A percentile compares a stretch with the other conserved stretches of the same genome.
phyloP scores from a whole-genome alignment of 2,888 invertebrate species.

The Pterostichus niger region DNA sequence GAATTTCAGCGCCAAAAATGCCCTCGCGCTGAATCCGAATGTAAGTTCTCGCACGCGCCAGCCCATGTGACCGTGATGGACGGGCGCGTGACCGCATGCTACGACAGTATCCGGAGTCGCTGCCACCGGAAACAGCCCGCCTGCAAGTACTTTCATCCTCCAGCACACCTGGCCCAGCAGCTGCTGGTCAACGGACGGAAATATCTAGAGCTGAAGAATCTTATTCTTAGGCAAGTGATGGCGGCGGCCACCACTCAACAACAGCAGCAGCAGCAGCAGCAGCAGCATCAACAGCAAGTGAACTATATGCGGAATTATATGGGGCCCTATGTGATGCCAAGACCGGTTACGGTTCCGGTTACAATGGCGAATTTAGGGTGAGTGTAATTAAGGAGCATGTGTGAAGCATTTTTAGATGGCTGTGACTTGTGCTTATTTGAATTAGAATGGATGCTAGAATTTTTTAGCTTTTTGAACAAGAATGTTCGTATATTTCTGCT shows the following conservation, averaged over 20 bases:
- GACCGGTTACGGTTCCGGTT: slow-evolving; percentile 11
- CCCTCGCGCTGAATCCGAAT: slow-evolving; percentile 38
- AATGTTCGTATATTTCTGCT: too few species aligned
- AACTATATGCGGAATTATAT: slow-evolving; percentile 19
- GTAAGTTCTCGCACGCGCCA: slow-evolving; percentile 36
- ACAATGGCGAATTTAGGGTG: slow-evolving; percentile 4
- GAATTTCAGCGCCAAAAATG: slow-evolving; percentile 42
- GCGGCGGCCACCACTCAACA: background rate
- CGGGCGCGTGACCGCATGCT: slow-evolving; percentile 47
- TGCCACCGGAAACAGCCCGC: slow-evolving; percentile 35
- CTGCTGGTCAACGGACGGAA: slow-evolving; percentile 47
- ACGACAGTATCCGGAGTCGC: slow-evolving; percentile 44
- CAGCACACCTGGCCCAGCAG: slow-evolving; percentile 24
- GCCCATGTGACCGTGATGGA: slow-evolving; percentile 11
- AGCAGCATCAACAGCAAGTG: background rate
- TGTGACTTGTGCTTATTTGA: too few species aligned
- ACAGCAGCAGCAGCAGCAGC: background rate
- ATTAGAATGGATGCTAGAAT: background rate
- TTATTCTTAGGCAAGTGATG: slow-evolving; percentile 20
- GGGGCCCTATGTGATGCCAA: background rate
- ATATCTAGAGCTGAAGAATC: slow-evolving; percentile 46
- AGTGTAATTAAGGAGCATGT: background rate
- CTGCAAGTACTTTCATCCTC: slow-evolving; percentile 52
- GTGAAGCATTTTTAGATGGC: too few species aligned
- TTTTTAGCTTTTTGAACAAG: background rate